Base-by-base conservation (phyloP, 2,113 vertebrate genomes). In the Macrotus californicus region DNA sequence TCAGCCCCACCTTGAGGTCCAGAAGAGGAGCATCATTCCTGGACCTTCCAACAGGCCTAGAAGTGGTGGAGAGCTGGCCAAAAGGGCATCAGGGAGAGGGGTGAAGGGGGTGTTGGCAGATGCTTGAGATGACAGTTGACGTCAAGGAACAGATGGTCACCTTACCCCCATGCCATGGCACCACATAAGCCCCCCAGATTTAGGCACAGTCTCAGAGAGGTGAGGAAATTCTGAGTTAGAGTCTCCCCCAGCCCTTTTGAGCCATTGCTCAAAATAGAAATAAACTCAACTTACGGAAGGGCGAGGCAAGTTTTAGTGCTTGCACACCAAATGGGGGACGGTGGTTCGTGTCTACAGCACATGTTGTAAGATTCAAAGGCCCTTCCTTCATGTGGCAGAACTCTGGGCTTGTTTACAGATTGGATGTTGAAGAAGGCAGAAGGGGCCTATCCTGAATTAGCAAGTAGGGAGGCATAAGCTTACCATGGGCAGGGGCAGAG, bases 261-360 rank as follows among this genome's bases (percentile, higher is more conserved):
- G 64, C 15, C 41, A 66, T 39, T 39, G 39, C 48, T 67, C 18
- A 11, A 50, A 34, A 72, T 1, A 59, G 50, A 91, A 80, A 90
- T n/a, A 50, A 77, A 46, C 34, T 36, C 26, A 22, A 72, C 18
- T 77, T 82, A 36, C 0, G 31, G 61, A 67, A 48, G 83, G 52
- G 50, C 0, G 34, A 73, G 54, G 67, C 9, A 29, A 46, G 36
- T 75, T 85, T 67, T 56, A 12, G 29, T 24, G 61, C 26, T 46
- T 31, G 4, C 0, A 19, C n/a, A 31, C 19, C 0, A 18, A 70
- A 34, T 0, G 11, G 18, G 39, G 19, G 34, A 72, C 29, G 16
- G 0, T 0, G 10, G 24, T 48, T 89, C 0, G 0, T 41, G 64
- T 56, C 12, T 19, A 18, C 54, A 52, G 8, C 54, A 41, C 29